A percentile compares a stretch with the other conserved stretches of the same genome.
phyloP scores from a whole-genome alignment of 2,113 vertebrate genomes.

The Nematolebias whitei region DNA sequence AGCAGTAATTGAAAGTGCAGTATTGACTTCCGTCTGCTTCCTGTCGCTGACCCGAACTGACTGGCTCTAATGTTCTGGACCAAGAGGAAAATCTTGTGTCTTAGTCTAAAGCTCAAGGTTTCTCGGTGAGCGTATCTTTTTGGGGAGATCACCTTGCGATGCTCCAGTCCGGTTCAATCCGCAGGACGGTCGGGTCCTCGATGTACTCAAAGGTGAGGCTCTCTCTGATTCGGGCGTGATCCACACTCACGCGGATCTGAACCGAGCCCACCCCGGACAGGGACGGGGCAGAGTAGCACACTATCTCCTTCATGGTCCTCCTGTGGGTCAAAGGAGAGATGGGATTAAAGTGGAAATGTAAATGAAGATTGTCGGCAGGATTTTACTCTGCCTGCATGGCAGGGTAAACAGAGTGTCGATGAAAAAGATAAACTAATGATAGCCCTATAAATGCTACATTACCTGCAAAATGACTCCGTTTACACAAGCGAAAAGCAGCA shows the following conservation, averaged over 20 bases:
- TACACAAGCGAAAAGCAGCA: slow-evolving; percentile 3
- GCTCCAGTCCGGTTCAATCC: slow-evolving; percentile 97
- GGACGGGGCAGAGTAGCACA: slow-evolving; percentile 91
- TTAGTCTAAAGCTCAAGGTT: neutral
- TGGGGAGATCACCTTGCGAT: slow-evolving; percentile 86
- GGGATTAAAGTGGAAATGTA: no score
- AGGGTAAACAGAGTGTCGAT: neutral
- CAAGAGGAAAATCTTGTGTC: neutral
- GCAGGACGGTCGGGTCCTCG: slow-evolving; percentile 92
- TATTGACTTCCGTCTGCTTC: slow-evolving; percentile 60
- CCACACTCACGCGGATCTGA: slow-evolving; percentile 89
- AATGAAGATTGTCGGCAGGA: no score
- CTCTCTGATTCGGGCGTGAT: slow-evolving; percentile 87
- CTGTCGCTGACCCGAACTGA: slow-evolving; percentile 27
- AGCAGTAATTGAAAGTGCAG: slow-evolving; percentile 61
- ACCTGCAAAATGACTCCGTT: slow-evolving; percentile 11
- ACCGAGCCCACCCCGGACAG: slow-evolving; percentile 86
- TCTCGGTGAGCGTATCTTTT: neutral
- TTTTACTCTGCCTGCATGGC: no score
- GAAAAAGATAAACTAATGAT: slow-evolving; percentile 1
- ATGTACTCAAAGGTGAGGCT: slow-evolving; percentile 93
- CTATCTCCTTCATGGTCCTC: slow-evolving; percentile 89
- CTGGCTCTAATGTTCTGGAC: slow-evolving; percentile 12
- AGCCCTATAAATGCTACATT: neutral
- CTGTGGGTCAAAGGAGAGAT: slow-evolving; percentile 59